These are phyloP conservation scores for Rambutsinella grinnellia DNA, from an alignment of 2,888 invertebrate genomes.

Conservation along the genomic window DNA sequence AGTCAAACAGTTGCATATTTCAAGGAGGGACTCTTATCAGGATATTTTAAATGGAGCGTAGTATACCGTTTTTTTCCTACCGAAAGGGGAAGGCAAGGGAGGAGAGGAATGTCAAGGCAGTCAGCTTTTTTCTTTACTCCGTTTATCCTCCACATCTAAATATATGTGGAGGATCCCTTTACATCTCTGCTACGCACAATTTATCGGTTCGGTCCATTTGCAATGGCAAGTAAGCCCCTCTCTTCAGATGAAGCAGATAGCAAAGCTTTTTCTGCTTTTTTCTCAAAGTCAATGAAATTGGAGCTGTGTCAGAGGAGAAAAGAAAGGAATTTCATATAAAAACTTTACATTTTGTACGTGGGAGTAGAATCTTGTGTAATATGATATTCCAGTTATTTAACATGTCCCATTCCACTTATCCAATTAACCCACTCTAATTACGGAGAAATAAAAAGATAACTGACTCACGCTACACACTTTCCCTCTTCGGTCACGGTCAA, in stretches of 20 bases:
- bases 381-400: too few relatives aligned
- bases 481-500: constrained; percentile 8
- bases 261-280: too few relatives aligned
- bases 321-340: too few relatives aligned
- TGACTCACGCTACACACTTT: neutral
- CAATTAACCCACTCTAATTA: neutral
- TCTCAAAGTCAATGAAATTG: too few relatives aligned
- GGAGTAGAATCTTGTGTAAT: too few relatives aligned
- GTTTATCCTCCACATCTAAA: neutral
- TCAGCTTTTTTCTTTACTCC: too few relatives aligned
- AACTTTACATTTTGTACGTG: too few relatives aligned
- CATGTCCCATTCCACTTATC: neutral
- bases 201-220: constrained; percentile 47
- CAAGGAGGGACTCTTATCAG: neutral
- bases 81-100: neutral
- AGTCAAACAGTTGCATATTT: constrained; percentile 20
- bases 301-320: too few relatives aligned
- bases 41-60: neutral
- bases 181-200: constrained; percentile 41
- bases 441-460: neutral
- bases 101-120: constrained; percentile 9
- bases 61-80: neutral
- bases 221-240: too few relatives aligned
- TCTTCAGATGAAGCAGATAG: too few relatives aligned
- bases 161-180: neutral